Evolutionary conservation across 1,140 invertebrate species (phyloP), one percentile per base, ranked within the genome.

Genomic region (Micrasema minimum): DNA sequence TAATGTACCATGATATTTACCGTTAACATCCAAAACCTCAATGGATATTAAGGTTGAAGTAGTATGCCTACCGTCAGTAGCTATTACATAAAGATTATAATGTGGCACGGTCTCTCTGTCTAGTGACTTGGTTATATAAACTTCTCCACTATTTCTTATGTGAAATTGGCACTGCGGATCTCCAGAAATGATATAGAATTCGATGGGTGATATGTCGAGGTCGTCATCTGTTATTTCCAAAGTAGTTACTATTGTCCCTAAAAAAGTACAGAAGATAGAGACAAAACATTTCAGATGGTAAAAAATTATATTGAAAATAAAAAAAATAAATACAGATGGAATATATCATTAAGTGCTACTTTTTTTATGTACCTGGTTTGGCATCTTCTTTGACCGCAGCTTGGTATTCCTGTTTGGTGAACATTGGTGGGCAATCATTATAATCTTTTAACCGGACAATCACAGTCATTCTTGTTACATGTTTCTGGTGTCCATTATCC

Each of bases 361-460:
- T 31, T 35, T 2, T 14, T 35, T 31, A 31, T 46, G 3, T 59
- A 75, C 73, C 73, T 3, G 90, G 89, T 26, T 91, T 76, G 6
- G 90, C 89, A 77, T 93, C 90, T 85, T 96, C 89, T 71, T 87
- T 87, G 3, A 94, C 88, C 53, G 87, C 79, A 0, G 90, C 87
- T 74, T 89, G 81, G 75, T 93, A 93, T 55, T 81, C 80, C n/a
- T 85, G 79, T 68, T 90, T 84, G 11, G 88, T 86, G 78, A 95
- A 96, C 20, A 85, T 76, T 0, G 92, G 91, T 0, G 91, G 88
- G 79, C 93, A 94, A 77, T 96, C 93, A 79, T 96, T 96, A 77
- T 91, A 92, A 77, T 93, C 92, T 72, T 89, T 88, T 5, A 94
- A 79, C 61, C 88, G 87, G 7, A 96, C 87, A 14, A 89, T 82